Conservation (phyloP, 2,113 vertebrate species). For the Neoarius graeffei region DNA sequence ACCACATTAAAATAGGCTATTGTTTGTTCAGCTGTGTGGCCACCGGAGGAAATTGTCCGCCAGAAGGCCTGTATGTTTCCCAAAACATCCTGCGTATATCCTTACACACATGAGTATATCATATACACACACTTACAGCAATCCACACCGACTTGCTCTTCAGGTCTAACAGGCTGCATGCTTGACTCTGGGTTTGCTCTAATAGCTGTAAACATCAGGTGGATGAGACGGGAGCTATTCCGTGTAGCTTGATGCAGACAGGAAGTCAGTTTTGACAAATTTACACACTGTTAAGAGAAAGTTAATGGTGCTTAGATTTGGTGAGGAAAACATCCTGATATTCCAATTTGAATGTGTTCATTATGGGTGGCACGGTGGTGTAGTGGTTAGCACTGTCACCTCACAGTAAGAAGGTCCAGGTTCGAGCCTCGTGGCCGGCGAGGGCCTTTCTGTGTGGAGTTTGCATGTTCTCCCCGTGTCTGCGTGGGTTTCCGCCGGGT, state of each 20-base stretch:
- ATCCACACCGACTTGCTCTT: background rate
- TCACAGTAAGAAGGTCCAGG: too few species aligned
- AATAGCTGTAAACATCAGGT: background rate
- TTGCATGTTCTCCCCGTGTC: too few species aligned
- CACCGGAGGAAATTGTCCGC: slow-evolving; percentile 49
- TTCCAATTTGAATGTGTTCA: background rate
- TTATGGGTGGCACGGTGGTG: background rate
- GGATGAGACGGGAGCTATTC: background rate
- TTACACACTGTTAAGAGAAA: background rate
- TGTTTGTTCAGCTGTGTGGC: slow-evolving; percentile 71
- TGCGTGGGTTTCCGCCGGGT: too few species aligned
- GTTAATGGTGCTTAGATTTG: background rate
- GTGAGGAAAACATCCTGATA: background rate
- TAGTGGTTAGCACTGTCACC: too few species aligned
- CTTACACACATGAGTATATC: background rate
- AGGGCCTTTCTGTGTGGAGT: too few species aligned
- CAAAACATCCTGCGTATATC: background rate
- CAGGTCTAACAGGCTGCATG: background rate
- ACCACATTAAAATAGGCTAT: slow-evolving; percentile 90
- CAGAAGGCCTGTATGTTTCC: slow-evolving; percentile 33
- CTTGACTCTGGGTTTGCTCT: background rate
- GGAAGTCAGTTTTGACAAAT: background rate
- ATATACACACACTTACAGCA: background rate
- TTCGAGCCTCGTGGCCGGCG: too few species aligned
- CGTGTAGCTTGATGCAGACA: background rate